Evolutionary conservation across 2,113 vertebrate genomes (phyloP), one percentile per base, ranked within the genome.

Genomic region (Calcarius ornatus): DNA sequence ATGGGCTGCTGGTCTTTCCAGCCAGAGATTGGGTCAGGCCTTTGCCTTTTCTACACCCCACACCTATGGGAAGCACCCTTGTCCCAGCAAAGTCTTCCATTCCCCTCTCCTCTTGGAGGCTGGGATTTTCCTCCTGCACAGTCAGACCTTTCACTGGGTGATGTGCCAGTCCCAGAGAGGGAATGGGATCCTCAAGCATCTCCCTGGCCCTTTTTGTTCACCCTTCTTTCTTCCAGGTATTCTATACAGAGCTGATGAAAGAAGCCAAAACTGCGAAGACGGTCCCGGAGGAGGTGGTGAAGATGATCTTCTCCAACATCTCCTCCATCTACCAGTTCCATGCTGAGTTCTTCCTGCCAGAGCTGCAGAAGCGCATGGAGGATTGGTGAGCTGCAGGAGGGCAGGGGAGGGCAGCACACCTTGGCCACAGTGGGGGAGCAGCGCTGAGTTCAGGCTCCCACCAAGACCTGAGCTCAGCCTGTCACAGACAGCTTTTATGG

Each of bases 291-390:
- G 99, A 99, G 2, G 98, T 98, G 75, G 98, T 99, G 40, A 98
- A 96, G 89, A 98, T 98, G 79, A 98, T 99, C 88, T 99, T 99
- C 96, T 99, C 99, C 88, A 99, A 99, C 94, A 98, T 98, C 95
- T 98, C 99, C 59, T 99, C 98, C 75, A 98, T 99, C 95, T 98
- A 99, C 96, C 98, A 98, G 91, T 99, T 99, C 95, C 99, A 99
- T 0, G 95, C 98, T 4, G 92, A 98, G 86, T 99, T 99, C 96
- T 98, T 99, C 84, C 98, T 99, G 37, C 99, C 98, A 0, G 98
- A 99, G 94, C 98, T 99, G 92, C 98, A 96, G 93, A 96, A 77
- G 40, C 98, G 98, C 71, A 98, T 99, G 97, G 95, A 96, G 9
- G 96, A 97, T 48, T 99, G 99, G 99, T 99, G 91, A 92, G 98